These are phyloP conservation scores for Diprion similis DNA, from an alignment of 1,140 invertebrate species.

Conservation along the genomic window DNA sequence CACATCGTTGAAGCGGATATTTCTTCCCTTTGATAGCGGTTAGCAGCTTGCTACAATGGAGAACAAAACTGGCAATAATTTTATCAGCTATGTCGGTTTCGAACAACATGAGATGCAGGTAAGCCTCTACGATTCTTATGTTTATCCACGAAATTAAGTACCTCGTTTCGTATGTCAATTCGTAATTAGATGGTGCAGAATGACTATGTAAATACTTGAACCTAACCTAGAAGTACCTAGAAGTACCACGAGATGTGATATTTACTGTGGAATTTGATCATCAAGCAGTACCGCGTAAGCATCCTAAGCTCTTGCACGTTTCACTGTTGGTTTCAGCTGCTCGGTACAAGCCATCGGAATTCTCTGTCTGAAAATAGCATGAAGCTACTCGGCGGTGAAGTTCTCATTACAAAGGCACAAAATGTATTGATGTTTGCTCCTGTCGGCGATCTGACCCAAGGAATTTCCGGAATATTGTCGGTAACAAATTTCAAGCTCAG, in stretches of 20 bases:
- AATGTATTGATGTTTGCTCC: constrained; percentile 83
- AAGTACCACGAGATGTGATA: constrained; percentile 48
- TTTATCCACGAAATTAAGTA: constrained; percentile 46
- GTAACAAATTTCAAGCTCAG: constrained; percentile 89
- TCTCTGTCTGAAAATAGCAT: constrained; percentile 50
- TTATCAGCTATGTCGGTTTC: constrained; percentile 64
- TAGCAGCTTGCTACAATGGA: constrained; percentile 43
- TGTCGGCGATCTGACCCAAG: constrained; percentile 77
- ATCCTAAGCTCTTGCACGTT: background rate
- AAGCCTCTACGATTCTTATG: constrained; percentile 36
- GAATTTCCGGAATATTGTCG: constrained; percentile 78
- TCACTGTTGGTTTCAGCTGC: constrained; percentile 33
- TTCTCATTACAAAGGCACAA: constrained; percentile 77
- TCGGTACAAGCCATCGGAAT: constrained; percentile 48
- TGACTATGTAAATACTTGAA: background rate
- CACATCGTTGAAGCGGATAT: too few species aligned
- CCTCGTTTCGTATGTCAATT: background rate
- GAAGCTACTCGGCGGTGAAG: constrained; percentile 72
- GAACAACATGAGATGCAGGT: constrained; percentile 62
- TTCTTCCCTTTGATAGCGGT: too few species aligned
- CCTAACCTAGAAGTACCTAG: background rate
- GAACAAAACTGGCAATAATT: constrained; percentile 60
- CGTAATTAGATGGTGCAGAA: constrained; percentile 7
- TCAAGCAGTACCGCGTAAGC: background rate
- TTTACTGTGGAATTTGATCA: constrained; percentile 33